phyloP scores from a whole-genome alignment of 2,797 vertebrate species.

The Melanotaenia parkinsoni region DNA sequence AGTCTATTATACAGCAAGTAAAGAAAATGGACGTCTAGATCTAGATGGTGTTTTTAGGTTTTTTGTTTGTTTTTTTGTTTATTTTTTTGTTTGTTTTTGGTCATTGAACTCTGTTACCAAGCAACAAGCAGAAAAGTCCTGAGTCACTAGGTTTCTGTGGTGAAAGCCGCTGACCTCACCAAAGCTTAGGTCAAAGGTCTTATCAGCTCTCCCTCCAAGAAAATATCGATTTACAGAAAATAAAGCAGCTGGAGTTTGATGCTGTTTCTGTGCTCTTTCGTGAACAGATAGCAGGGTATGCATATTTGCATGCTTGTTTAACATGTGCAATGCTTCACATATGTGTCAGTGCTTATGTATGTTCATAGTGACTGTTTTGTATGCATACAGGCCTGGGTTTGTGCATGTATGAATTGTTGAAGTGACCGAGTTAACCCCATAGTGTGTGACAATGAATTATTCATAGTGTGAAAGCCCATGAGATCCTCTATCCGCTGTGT shows the following conservation, averaged over 20 bases:
- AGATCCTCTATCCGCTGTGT: slow-evolving; percentile 60
- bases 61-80: background rate
- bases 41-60: slow-evolving; percentile 42
- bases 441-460: slow-evolving; percentile 70
- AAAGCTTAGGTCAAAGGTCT: slow-evolving; percentile 57
- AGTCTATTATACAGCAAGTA: slow-evolving; percentile 5
- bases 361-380: slow-evolving; percentile 32
- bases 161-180: slow-evolving; percentile 59
- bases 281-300: background rate
- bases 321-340: background rate
- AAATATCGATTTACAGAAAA: slow-evolving; percentile 53
- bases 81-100: slow-evolving; percentile 40
- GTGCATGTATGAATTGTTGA: slow-evolving; percentile 36
- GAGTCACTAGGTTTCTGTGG: slow-evolving; percentile 61
- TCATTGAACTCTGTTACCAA: slow-evolving; percentile 61
- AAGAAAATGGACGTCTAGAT: slow-evolving; percentile 39
- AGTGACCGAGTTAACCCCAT: slow-evolving; percentile 66
- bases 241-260: slow-evolving; percentile 18
- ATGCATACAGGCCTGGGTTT: slow-evolving; percentile 18
- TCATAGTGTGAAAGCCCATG: slow-evolving; percentile 62
- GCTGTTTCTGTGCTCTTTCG: slow-evolving; percentile 8
- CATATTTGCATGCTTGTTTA: slow-evolving; percentile 2
- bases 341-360: slow-evolving; percentile 12
- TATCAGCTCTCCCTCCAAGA: slow-evolving; percentile 41
- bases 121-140: slow-evolving; percentile 67